Conservation (phyloP, 2,797 vertebrate genomes). For the Salarias fasciatus region DNA sequence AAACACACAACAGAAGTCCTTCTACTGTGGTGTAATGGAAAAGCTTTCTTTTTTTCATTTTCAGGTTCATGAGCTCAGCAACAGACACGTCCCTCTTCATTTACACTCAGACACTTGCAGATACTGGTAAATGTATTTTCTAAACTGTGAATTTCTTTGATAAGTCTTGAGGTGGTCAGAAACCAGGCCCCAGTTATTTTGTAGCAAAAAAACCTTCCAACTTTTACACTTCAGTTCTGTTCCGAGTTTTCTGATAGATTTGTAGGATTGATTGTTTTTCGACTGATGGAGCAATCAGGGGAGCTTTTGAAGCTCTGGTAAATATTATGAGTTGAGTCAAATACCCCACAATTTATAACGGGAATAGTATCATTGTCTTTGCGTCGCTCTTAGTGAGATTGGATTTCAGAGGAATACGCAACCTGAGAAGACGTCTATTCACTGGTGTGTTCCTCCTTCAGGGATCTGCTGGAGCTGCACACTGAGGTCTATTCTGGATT, state of each 20-base stretch:
- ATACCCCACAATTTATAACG: constrained; percentile 36
- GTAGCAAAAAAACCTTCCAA: neutral
- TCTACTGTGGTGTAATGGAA: neutral
- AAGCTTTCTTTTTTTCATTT: neutral
- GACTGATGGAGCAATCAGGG: too few species aligned
- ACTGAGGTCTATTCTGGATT: constrained; percentile 9
- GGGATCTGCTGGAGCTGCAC: neutral
- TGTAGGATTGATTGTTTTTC: too few species aligned
- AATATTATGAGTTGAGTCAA: constrained; percentile 31
- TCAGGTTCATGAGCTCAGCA: too few species aligned
- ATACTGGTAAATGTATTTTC: too few species aligned
- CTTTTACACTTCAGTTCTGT: too few species aligned
- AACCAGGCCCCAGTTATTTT: too few species aligned
- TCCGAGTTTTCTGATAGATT: too few species aligned
- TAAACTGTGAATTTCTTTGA: too few species aligned
- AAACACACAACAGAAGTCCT: constrained; percentile 40
- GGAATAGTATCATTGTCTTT: constrained; percentile 34
- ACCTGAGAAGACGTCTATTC: constrained; percentile 17
- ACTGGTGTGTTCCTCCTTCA: neutral
- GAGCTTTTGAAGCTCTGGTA: constrained; percentile 15
- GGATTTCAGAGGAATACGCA: constrained; percentile 26
- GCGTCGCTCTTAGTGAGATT: constrained; percentile 35
- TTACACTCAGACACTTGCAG: too few species aligned
- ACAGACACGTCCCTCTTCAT: too few species aligned
- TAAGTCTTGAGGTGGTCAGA: too few species aligned